phyloP scores from a whole-genome alignment of 2,113 vertebrate species.

The Bolborhynchus lineola region DNA sequence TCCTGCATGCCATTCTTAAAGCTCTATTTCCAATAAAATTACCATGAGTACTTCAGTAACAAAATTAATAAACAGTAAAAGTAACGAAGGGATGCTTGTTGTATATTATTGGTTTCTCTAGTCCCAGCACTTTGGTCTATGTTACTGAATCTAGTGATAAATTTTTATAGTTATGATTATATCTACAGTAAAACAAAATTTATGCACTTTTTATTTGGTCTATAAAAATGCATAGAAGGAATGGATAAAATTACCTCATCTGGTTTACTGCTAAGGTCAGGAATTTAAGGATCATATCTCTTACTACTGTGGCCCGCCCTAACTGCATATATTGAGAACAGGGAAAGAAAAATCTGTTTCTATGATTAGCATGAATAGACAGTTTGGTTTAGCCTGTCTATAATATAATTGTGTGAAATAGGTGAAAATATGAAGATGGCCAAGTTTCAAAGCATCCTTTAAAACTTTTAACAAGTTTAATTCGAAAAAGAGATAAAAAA shows the following conservation, averaged over 20 bases:
- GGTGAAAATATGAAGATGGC: not conserved
- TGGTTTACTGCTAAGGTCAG: not conserved
- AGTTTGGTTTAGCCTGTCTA: not conserved
- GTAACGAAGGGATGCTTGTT: not conserved
- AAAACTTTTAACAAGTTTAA: not conserved
- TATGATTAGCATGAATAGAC: not conserved
- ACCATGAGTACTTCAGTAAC: not conserved
- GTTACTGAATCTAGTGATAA: slow-evolving; percentile 47
- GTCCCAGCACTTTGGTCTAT: not conserved
- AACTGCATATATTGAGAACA: not conserved
- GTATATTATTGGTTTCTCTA: not conserved
- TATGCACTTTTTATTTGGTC: slow-evolving; percentile 47
- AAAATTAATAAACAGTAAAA: not conserved
- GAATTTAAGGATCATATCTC: not conserved
- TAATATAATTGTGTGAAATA: not conserved
- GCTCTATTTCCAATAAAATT: not conserved
- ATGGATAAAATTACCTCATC: not conserved
- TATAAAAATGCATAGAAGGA: slow-evolving; percentile 33
- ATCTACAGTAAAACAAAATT: slow-evolving; percentile 49
- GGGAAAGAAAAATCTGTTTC: not conserved
- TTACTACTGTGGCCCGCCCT: not conserved
- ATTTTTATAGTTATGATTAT: slow-evolving; percentile 54
- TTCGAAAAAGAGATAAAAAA: not conserved
- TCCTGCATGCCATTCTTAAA: not conserved
- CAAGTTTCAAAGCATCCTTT: not conserved